Evolutionary conservation across 23 tunicate species (phyloP), one percentile per base, ranked within the genome.

Genomic region (Oikopleura albicans): DNA sequence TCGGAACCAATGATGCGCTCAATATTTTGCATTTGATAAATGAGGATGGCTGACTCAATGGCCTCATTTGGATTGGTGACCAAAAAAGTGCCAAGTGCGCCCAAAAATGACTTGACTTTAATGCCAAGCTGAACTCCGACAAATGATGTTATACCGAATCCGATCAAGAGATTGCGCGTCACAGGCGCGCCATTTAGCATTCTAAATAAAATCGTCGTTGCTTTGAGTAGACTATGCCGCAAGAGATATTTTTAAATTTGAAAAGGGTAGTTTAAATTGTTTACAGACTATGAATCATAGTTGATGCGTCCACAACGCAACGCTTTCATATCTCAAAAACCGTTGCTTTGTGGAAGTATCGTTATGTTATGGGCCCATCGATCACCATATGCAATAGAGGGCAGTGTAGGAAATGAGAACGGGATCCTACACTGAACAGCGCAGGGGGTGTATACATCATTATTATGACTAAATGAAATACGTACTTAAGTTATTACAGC

Each of bases 101-200:
- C 79, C 34, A 71, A 29, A 16, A 71, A 2, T 71, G 27, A 12
- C 37, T 71, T 29, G 4, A 29, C 79, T 12, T 71, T 71, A 16
- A 2, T 71, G 27, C 79, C 79, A 29, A 71, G 37, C 35, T 71
- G 79, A 27, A 71, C 27, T 27, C 36, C 79, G 79, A 71, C 37
- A 4, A 71, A 37, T 34, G 34, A 12, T 4, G 79, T 22, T 2
- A 71, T 16, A 4, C 36, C 79, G 37, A 71, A 2, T 29, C 79
- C 79, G 27, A 71, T 71, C 36, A 71, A 31, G 2, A 71, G 4
- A 16, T 16, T 12, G 4, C 79, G 27, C 36, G 36, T 71, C 27
- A 71, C 79, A 37, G 79, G 79, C 27, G 79, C 79, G 4, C 79
- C 79, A 12, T 71, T 29, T 29, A 71, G 37, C 79, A 71, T 71